A percentile compares a stretch with the other conserved stretches of the same genome.
Evolutionary conservation across 2,113 vertebrate species (phyloP).

Genomic region (Hypocryptadius cinnamomeus): DNA sequence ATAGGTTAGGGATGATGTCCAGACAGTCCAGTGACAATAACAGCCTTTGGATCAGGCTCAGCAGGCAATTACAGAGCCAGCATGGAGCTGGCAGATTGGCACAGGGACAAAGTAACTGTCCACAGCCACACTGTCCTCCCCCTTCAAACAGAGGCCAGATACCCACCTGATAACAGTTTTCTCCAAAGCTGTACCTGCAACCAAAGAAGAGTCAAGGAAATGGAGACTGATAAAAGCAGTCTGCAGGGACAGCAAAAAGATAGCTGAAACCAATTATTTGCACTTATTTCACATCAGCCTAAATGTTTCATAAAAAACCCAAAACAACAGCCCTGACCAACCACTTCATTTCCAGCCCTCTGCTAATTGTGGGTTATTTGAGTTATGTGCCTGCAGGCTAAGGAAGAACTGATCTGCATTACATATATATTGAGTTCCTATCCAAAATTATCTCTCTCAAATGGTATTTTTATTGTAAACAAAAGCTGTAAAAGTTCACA

Average conservation of each 20-base stretch:
- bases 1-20: neutral
- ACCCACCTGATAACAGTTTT: neutral
- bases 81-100: neutral
- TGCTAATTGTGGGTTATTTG: neutral
- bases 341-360: neutral
- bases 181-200: neutral
- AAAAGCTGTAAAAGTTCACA: neutral
- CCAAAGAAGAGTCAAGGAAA: neutral
- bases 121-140: neutral
- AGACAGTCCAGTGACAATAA: neutral
- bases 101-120: neutral
- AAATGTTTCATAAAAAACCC: neutral
- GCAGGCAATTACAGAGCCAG: neutral
- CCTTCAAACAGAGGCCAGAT: fast-evolving
- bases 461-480: neutral
- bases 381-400: neutral
- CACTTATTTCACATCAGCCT: neutral
- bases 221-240: neutral
- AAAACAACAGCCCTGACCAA: neutral
- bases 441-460: neutral
- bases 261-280: neutral
- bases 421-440: neutral
- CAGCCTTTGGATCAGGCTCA: neutral
- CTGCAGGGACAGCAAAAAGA: neutral
- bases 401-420: neutral